Conservation (phyloP, 1,140 invertebrate species). For the Radopholus similis region DNA sequence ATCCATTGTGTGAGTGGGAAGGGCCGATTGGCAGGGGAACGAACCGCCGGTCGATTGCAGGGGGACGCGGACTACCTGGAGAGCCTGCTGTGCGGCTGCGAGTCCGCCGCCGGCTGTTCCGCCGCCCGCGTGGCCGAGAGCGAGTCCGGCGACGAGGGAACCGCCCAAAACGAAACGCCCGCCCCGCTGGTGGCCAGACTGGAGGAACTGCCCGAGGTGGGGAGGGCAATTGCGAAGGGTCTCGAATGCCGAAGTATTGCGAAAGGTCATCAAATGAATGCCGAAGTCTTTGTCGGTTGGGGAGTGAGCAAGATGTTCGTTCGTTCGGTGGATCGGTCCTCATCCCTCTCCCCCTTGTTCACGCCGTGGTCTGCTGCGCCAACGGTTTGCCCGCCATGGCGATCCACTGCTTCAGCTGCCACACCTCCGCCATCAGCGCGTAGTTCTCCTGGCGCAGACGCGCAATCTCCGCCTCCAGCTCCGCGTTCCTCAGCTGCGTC, state of each 20-base stretch:
- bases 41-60: conserved; percentile 4
- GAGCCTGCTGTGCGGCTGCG: background rate
- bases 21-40: background rate
- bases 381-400: background rate
- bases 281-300: background rate
- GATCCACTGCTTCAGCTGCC: background rate
- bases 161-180: background rate
- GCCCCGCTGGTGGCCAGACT: background rate
- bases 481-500: background rate
- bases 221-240: no score
- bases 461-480: conserved; percentile 6
- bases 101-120: background rate
- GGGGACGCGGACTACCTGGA: conserved; percentile 2
- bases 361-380: background rate
- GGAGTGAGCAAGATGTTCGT: no score
- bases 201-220: background rate
- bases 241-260: no score
- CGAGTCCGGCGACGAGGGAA: background rate
- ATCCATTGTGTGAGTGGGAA: conserved; percentile 18
- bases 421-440: background rate
- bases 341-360: background rate
- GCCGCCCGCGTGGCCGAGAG: background rate
- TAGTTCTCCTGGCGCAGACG: background rate
- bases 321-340: background rate
- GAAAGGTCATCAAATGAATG: background rate